Conservation (phyloP, 2,113 vertebrate genomes). For the Ochotona curzoniae region DNA sequence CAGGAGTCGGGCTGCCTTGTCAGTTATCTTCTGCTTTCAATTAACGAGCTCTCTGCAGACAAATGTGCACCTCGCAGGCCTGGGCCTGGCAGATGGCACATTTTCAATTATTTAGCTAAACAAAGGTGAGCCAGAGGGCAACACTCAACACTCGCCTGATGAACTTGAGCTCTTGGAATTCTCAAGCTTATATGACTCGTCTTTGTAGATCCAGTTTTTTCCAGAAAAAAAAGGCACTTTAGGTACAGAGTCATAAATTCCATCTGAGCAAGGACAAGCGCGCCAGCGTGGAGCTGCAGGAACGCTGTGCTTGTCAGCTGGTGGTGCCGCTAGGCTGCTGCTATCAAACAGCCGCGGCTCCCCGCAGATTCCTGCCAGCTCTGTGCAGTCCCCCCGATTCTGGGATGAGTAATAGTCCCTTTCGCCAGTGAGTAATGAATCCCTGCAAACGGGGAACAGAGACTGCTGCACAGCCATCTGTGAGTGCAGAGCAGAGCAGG, state of each 20-base stretch:
- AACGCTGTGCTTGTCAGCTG: background rate
- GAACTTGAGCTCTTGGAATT: constrained; percentile 76
- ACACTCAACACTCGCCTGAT: constrained; percentile 69
- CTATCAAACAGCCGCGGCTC: constrained; percentile 81
- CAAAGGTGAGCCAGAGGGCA: constrained; percentile 88
- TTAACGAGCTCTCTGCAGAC: constrained; percentile 77
- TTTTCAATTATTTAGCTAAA: constrained; percentile 85
- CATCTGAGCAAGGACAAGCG: constrained; percentile 74
- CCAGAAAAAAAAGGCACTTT: constrained; percentile 69
- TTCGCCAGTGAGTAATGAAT: constrained; percentile 69
- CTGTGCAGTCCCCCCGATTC: constrained; percentile 75
- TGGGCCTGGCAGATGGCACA: constrained; percentile 74
- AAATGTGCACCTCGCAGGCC: constrained; percentile 74
- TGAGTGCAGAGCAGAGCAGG: background rate
- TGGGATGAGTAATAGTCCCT: constrained; percentile 64
- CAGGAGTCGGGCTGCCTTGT: constrained; percentile 17
- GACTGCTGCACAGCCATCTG: background rate
- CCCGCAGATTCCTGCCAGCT: constrained; percentile 71
- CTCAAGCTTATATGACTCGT: constrained; percentile 81
- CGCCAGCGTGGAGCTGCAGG: constrained; percentile 73
- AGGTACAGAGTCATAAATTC: constrained; percentile 84
- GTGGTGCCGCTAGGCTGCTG: constrained; percentile 73
- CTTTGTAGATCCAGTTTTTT: constrained; percentile 82
- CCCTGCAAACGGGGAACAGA: constrained; percentile 59
- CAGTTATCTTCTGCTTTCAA: constrained; percentile 80